Percentiles rank a stretch among this genome's conserved stretches.
Evolutionary conservation across 1,140 invertebrate genomes (phyloP).

Genomic region (Branchinecta lynchi): DNA sequence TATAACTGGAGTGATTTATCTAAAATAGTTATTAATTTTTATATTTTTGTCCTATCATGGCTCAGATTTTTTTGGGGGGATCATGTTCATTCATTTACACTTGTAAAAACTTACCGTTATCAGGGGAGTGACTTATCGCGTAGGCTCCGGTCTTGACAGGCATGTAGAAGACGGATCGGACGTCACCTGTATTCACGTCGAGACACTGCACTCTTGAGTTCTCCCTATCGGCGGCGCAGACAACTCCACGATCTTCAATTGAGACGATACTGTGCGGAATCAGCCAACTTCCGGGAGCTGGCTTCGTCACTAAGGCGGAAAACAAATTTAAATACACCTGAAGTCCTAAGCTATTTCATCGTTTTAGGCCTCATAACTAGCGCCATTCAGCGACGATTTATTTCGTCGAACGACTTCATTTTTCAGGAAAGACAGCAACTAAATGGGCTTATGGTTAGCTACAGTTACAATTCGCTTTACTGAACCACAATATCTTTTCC

Average conservation of each 20-base stretch:
- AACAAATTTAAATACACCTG: neutral
- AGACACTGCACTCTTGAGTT: slow-evolving; percentile 62
- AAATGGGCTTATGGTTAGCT: no score
- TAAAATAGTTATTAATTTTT: no score
- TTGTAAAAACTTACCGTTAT: neutral
- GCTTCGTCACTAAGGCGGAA: neutral
- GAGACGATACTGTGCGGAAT: slow-evolving; percentile 70
- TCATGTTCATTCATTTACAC: neutral
- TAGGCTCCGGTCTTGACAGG: neutral
- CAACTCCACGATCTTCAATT: slow-evolving; percentile 47
- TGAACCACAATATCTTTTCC: no score
- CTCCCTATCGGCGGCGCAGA: slow-evolving; percentile 83
- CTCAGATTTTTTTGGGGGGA: no score
- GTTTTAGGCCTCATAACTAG: no score
- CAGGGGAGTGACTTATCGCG: neutral
- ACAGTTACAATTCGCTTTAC: no score
- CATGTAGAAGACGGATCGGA: neutral
- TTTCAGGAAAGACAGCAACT: no score
- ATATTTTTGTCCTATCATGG: no score
- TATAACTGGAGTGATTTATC: no score
- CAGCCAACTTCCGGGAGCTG: neutral
- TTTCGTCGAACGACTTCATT: no score
- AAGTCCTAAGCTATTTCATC: no score
- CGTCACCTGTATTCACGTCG: neutral
- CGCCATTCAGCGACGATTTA: no score